Evolutionary conservation across 1,140 invertebrate genomes (phyloP), one percentile per base, ranked within the genome.

Genomic region (Bactericera cockerelli): DNA sequence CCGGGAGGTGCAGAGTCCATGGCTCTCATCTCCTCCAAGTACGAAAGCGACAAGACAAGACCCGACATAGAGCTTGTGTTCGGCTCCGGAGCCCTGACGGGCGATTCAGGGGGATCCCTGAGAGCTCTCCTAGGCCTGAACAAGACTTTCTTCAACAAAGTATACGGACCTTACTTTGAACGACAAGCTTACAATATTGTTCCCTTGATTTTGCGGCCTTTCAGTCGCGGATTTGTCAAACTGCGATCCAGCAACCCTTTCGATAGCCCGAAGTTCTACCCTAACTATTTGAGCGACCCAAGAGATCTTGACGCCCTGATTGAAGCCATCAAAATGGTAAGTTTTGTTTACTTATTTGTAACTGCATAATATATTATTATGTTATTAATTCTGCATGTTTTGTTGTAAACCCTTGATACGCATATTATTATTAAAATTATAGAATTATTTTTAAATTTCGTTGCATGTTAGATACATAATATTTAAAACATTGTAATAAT

Each of bases 21-120:
- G 56, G 71, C 66, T 4, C 72, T 69, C 58, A 61, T 74, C 0
- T 67, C 66, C 10, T 77, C 78, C 0, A 76, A 76, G 42, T 77
- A 74, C 19, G 36, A 31, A 64, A 75, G 77, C 63, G 49, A 59
- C n/a, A 49, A 58, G 4, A 3, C 25, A 6, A 58, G 58, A 19
- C 84, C 87, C 0, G 86, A 93, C 64, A 82, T 90, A 62, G 86
- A 91, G 67, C 69, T 91, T 0, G 83, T 89, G 4, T 74, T 89
- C 65, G 82, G 86, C 0, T 77, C 81, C 1, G 86, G 85, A 0
- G 81, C 81, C 0, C 66, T 89, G 1, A 82, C 81, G 42, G 83
- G 84, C 0, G 87, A 89, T 66, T 70, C 77, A 16, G 79, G 84
- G 14, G 81, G 89, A 59, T 74, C 80, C 60, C 62, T 83, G 60